These are phyloP conservation scores for Phocoena phocoena DNA, from an alignment of 2,113 vertebrate genomes.

Conservation along the genomic window DNA sequence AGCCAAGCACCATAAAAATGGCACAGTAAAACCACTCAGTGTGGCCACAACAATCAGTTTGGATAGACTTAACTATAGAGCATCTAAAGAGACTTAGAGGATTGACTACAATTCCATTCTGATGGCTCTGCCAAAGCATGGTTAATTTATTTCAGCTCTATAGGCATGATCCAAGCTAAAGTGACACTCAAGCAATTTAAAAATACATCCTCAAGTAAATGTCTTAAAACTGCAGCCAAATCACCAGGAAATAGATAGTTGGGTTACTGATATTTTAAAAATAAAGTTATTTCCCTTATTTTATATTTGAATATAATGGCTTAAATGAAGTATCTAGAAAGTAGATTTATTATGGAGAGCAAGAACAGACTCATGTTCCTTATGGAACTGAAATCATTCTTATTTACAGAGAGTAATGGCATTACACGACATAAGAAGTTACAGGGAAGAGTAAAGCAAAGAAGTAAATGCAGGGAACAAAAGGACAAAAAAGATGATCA, in stretches of 20 bases:
- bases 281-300: background rate
- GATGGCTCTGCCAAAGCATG: background rate
- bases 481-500: background rate
- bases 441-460: background rate
- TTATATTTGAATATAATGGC: background rate
- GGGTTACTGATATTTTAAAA: background rate
- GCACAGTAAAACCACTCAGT: background rate
- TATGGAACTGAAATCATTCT: background rate
- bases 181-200: background rate
- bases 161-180: background rate
- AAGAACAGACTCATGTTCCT: background rate
- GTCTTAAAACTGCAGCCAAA: background rate
- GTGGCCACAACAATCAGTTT: background rate
- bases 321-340: background rate
- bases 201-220: background rate
- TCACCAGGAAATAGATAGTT: background rate
- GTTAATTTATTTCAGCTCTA: background rate
- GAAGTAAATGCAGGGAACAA: background rate
- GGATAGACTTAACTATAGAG: background rate
- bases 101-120: background rate
- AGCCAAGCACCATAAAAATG: background rate
- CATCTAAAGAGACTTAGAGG: constrained; percentile 41
- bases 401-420: background rate
- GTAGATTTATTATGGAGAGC: background rate
- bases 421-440: background rate